Evolutionary conservation across 2,797 vertebrate genomes (phyloP).

Genomic region (Danio aesculapii): DNA sequence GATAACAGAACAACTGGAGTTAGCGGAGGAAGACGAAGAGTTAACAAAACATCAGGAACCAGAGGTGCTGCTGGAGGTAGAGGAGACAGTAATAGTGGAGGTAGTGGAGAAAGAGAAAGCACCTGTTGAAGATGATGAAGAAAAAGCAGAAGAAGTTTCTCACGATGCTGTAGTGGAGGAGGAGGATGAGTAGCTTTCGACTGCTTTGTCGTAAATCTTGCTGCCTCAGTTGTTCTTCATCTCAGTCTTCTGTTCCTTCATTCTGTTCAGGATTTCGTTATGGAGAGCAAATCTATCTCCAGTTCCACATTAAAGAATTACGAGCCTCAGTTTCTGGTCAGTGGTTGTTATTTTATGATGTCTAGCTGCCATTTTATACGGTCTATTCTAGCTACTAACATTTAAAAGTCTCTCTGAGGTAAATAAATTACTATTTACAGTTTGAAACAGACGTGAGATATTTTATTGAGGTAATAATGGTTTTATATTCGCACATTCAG

Average conservation of each 20-base stretch:
- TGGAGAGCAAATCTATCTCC: background rate
- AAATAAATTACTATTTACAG: no score
- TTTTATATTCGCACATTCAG: no score
- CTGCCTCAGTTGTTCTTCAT: background rate
- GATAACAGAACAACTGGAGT: background rate
- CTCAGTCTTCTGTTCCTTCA: background rate
- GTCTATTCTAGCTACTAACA: background rate
- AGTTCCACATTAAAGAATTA: constrained; percentile 35
- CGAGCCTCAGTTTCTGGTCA: background rate
- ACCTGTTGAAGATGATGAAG: background rate
- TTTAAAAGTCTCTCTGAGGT: fast-evolving
- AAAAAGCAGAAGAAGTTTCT: constrained; percentile 10
- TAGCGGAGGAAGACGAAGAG: background rate
- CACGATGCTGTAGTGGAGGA: background rate
- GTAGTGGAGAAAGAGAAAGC: background rate
- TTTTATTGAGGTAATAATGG: no score
- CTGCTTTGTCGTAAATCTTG: background rate
- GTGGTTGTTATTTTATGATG: constrained; percentile 4
- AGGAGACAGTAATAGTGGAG: background rate
- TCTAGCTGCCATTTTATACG: background rate
- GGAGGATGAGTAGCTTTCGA: background rate
- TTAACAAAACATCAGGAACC: no score
- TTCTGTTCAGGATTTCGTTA: background rate
- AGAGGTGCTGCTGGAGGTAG: background rate
- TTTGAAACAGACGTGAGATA: no score